Base-by-base conservation (phyloP, 2,113 vertebrate genomes). In the Glaucomys volans region DNA sequence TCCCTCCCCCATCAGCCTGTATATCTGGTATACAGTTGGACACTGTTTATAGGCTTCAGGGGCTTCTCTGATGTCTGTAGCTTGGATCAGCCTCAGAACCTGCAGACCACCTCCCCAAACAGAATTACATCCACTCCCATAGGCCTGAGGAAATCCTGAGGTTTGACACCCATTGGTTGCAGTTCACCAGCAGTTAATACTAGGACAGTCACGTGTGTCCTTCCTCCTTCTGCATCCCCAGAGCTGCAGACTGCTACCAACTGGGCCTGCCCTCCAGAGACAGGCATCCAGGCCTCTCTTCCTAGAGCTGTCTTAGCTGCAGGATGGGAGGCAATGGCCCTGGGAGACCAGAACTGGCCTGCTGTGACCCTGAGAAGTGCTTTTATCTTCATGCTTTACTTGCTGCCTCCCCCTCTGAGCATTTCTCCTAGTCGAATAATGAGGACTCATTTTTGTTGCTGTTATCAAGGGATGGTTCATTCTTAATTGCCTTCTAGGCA, bases 391-490 rank as follows among this genome's bases (percentile, higher is more conserved):
- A 2, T 16, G 67, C 57, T 86, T 79, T 47, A n/a, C 30, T 96
- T 93, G 66, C 93, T 95, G 69, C 72, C 79, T 92, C 82, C 79
- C 62, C 50, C 10, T 44, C 82, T 83, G 87, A 94, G 54, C 84
- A 87, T 71, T 32, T 22, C 88, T 95, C 59, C 66, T 18, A 26
- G 2, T 64, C 95, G 91, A 57, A 59, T 76, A 37, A 95, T 2
- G 28, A 90, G n/a, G 32, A 22, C 92, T 84, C 75, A 74, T 90
- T 95, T 71, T 74, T 75, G 37, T 89, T 94, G 85, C 69, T 84
- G 0, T 89, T 80, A 71, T 96, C 71, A 90, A 92, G 77, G 8
- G 12, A 42, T 93, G 91, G 93, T 93, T 97, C 74, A 94, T 93
- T 94, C 97, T 88, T 91, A 92, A 87, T 95, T 92, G 35, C 52